Percentiles rank a stretch among this genome's conserved stretches.
These are phyloP conservation scores for Conomelus anceps DNA, from an alignment of 2,888 invertebrate species.

Conservation along the genomic window DNA sequence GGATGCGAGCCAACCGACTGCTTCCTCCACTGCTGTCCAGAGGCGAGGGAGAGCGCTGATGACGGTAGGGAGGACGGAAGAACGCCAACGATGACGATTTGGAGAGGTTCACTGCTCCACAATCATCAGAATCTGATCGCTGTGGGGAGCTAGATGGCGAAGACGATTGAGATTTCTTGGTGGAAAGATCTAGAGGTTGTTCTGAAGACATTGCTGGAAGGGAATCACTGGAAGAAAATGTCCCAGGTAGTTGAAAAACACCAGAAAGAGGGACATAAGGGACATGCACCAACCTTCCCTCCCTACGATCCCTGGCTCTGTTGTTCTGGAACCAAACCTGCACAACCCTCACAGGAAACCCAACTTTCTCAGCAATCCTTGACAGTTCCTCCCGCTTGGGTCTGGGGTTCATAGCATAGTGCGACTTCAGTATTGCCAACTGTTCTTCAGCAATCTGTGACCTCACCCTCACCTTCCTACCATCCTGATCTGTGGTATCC, in stretches of 20 bases:
- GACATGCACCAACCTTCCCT: conserved; percentile 49
- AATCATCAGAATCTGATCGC: conserved; percentile 55
- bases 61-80: conserved; percentile 44
- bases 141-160: conserved; percentile 57
- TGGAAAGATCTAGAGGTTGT: conserved; percentile 85
- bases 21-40: conserved; percentile 44
- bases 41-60: conserved; percentile 49
- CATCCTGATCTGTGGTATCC: conserved; percentile 35
- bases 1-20: conserved; percentile 46
- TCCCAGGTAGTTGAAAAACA: conserved; percentile 20
- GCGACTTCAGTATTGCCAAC: conserved; percentile 76
- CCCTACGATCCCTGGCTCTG: conserved; percentile 77
- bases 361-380: conserved; percentile 70
- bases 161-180: conserved; percentile 62
- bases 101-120: conserved; percentile 69
- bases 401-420: conserved; percentile 83
- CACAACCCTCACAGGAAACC: conserved; percentile 62
- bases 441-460: conserved; percentile 94
- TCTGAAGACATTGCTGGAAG: conserved; percentile 44
- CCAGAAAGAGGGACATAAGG: conserved; percentile 41
- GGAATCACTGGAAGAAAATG: conserved; percentile 17
- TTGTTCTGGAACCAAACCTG: conserved; percentile 98
- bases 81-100: conserved; percentile 47
- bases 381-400: conserved; percentile 92
- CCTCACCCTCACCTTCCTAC: conserved; percentile 70